Percentiles rank a stretch among this genome's conserved stretches.
Evolutionary conservation across 2,113 vertebrate genomes (phyloP).

Genomic region (Xiphophorus couchianus): DNA sequence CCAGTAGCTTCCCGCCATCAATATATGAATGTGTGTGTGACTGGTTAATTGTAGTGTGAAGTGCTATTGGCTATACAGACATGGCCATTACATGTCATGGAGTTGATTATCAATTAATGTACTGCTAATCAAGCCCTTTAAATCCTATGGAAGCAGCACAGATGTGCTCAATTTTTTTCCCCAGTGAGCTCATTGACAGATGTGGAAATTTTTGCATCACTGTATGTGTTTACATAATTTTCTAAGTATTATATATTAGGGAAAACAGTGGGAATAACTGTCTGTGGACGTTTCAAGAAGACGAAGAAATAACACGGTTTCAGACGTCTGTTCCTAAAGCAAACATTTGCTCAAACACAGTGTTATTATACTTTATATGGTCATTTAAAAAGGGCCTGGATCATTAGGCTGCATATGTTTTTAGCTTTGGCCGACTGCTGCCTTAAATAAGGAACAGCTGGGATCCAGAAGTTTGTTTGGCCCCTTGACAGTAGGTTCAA

Average conservation of each 20-base stretch:
- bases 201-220: neutral
- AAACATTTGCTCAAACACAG: neutral
- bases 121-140: neutral
- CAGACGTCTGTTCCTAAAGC: neutral
- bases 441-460: constrained; percentile 12
- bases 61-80: no score
- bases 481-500: constrained; percentile 31
- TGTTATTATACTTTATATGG: neutral
- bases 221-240: neutral
- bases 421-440: neutral
- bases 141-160: neutral
- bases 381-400: neutral
- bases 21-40: no score
- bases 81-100: no score
- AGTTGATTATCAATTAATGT: no score
- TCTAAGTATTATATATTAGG: neutral
- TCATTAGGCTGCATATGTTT: neutral
- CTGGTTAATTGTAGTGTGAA: no score
- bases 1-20: no score
- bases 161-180: neutral
- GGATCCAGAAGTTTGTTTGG: constrained; percentile 16
- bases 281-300: neutral
- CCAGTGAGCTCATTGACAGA: neutral
- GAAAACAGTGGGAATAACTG: neutral
- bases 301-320: neutral